These are phyloP conservation scores for Actinostola sp. DNA, from an alignment of 92 coral and sea anemone species.

Conservation along the genomic window DNA sequence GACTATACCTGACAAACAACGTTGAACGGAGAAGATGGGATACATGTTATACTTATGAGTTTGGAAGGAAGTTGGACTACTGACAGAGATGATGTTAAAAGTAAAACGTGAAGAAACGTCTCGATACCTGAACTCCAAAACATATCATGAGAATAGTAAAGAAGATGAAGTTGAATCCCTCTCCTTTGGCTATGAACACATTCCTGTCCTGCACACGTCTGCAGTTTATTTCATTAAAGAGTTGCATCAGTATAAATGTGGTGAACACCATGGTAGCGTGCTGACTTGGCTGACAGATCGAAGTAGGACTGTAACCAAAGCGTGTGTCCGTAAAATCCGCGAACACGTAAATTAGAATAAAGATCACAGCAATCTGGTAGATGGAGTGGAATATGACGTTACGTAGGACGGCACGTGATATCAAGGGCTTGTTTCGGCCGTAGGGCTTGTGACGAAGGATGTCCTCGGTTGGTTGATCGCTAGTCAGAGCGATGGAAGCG, in stretches of 20 bases:
- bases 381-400: constrained; percentile 75
- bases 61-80: too few relatives aligned
- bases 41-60: too few relatives aligned
- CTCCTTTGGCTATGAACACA: constrained; percentile 61
- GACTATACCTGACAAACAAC: too few relatives aligned
- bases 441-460: constrained; percentile 77
- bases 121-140: constrained; percentile 66
- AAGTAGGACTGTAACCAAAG: constrained; percentile 68
- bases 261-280: constrained; percentile 91
- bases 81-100: too few relatives aligned
- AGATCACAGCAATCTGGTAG: constrained; percentile 67
- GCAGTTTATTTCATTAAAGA: constrained; percentile 83
- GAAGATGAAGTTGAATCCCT: constrained; percentile 52
- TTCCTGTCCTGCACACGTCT: constrained; percentile 77
- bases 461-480: constrained; percentile 71
- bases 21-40: too few relatives aligned
- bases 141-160: constrained; percentile 50
- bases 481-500: constrained; percentile 72
- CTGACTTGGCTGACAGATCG: constrained; percentile 82
- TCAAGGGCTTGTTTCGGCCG: constrained; percentile 77
- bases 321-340: constrained; percentile 79
- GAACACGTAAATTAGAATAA: constrained; percentile 67
- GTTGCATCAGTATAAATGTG: constrained; percentile 75
- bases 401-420: constrained; percentile 70
- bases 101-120: too few relatives aligned